These are phyloP conservation scores for Drosophila leonis DNA, from an alignment of 2,888 invertebrate species.

Conservation along the genomic window DNA sequence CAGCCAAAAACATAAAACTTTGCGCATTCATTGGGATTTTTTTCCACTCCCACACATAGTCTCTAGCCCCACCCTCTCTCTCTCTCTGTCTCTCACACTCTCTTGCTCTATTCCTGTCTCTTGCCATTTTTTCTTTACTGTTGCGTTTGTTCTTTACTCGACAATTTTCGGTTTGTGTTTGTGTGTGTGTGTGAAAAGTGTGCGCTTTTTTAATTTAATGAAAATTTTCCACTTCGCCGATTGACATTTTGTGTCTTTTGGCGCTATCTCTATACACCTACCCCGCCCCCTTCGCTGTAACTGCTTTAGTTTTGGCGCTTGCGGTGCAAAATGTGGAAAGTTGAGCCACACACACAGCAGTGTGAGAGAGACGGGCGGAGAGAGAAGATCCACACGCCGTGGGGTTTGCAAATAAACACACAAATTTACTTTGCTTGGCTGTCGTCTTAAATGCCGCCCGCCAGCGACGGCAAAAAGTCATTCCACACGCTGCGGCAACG, in stretches of 20 bases:
- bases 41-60: conserved; percentile 17
- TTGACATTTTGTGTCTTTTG: conserved; percentile 81
- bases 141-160: conserved; percentile 46
- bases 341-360: conserved; percentile 46
- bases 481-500: conserved; percentile 52
- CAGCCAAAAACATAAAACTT: conserved; percentile 80
- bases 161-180: conserved; percentile 50
- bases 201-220: conserved; percentile 84
- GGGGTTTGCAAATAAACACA: conserved; percentile 77
- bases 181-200: conserved; percentile 61
- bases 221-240: conserved; percentile 85
- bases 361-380: neutral
- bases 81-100: neutral
- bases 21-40: conserved; percentile 73
- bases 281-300: neutral
- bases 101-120: neutral
- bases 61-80: neutral
- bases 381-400: conserved; percentile 48
- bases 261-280: conserved; percentile 45
- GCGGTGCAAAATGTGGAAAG: conserved; percentile 69
- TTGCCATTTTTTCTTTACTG: conserved; percentile 10
- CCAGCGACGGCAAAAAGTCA: conserved; percentile 65
- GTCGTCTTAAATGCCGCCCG: conserved; percentile 63
- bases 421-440: conserved; percentile 74
- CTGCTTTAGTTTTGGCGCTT: conserved; percentile 53